Conservation (phyloP, 2,113 vertebrate species). For the Nycticebus coucang region DNA sequence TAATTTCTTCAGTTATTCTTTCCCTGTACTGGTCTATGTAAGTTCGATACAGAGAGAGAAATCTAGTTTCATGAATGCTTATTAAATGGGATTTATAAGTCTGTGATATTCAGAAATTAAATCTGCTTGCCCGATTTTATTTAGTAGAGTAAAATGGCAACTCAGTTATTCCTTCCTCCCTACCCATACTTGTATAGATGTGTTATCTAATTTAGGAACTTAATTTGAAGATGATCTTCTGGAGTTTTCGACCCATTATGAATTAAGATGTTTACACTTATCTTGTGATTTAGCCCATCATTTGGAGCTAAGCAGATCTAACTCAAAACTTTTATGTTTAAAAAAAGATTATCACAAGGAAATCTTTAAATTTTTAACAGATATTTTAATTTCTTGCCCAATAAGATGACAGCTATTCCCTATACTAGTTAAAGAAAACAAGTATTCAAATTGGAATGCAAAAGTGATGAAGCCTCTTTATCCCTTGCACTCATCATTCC, state of each 20-base stretch:
- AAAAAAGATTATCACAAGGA: constrained; percentile 44
- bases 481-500: constrained; percentile 64
- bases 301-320: constrained; percentile 36
- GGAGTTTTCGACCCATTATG: not conserved
- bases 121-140: not conserved
- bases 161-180: not conserved
- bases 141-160: not conserved
- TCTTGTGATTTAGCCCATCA: constrained; percentile 18
- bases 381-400: constrained; percentile 54
- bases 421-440: constrained; percentile 65
- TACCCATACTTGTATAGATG: not conserved
- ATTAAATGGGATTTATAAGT: not conserved
- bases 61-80: not conserved
- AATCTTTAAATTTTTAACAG: constrained; percentile 19
- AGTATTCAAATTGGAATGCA: constrained; percentile 38
- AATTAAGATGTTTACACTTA: not conserved
- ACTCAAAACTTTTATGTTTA: constrained; percentile 40
- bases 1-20: not conserved
- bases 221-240: not conserved
- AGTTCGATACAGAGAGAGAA: not conserved
- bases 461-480: constrained; percentile 29
- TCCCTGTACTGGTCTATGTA: not conserved
- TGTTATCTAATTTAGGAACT: constrained; percentile 12
- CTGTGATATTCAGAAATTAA: not conserved
- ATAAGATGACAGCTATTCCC: constrained; percentile 70